Evolutionary conservation across 2,888 invertebrate species (phyloP).

Genomic region (Synanthedon andrenaeformis): DNA sequence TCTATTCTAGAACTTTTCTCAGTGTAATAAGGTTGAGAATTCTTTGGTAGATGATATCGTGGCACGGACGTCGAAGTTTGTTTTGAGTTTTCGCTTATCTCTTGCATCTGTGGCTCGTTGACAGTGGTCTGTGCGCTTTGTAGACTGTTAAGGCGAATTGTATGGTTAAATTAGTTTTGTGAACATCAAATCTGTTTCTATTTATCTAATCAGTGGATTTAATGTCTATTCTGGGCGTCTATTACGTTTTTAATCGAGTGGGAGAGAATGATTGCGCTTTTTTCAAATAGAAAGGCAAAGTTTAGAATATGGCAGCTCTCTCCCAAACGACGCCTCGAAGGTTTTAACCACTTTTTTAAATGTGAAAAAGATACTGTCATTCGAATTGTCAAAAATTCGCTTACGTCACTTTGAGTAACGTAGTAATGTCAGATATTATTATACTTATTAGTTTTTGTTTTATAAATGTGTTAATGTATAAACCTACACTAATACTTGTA

Average conservation of each 20-base stretch:
- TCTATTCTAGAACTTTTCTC: constrained; percentile 7
- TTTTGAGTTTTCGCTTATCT: constrained; percentile 21
- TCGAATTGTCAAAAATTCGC: too few relatives aligned
- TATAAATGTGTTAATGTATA: too few relatives aligned
- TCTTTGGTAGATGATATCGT: neutral
- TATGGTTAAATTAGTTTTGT: constrained; percentile 36
- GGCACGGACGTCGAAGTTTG: neutral
- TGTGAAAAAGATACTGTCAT: too few relatives aligned
- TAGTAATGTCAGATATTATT: neutral
- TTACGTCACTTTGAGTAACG: too few relatives aligned
- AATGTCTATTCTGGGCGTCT: constrained; percentile 2
- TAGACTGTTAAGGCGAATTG: constrained; percentile 29
- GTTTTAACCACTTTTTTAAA: too few relatives aligned
- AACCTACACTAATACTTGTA: too few relatives aligned
- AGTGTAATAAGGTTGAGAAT: constrained; percentile 1
- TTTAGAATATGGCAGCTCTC: too few relatives aligned
- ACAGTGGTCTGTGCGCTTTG: constrained; percentile 41
- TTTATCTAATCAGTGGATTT: constrained; percentile 13
- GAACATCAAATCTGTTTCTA: constrained; percentile 13
- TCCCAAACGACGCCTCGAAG: too few relatives aligned
- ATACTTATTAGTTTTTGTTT: too few relatives aligned
- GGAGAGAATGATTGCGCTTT: neutral
- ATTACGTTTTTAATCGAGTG: neutral
- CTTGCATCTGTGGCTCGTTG: constrained; percentile 28
- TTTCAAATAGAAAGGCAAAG: too few relatives aligned